These are phyloP conservation scores for Drosophila prostipennis DNA, from an alignment of 2,888 invertebrate genomes.

Conservation along the genomic window DNA sequence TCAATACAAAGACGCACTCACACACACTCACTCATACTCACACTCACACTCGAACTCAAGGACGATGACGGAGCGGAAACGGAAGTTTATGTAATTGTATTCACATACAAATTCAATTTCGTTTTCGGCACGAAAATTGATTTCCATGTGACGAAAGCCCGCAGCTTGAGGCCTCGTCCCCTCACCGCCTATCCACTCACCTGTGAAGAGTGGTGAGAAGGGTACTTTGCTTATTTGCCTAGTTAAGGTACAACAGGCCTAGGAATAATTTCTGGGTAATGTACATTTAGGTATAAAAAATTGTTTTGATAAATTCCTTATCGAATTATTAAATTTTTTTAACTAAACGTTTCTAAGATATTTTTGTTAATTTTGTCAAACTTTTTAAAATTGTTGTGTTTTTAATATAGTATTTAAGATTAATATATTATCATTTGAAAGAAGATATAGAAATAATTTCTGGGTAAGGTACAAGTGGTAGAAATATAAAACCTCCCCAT, in stretches of 20 bases:
- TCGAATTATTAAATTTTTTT: too few species aligned
- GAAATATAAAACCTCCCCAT: too few species aligned
- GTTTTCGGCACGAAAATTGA: constrained; percentile 72
- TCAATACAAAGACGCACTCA: constrained; percentile 71
- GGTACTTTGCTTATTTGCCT: not conserved
- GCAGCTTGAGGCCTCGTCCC: constrained; percentile 16
- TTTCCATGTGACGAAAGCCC: constrained; percentile 60
- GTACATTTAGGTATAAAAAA: too few species aligned
- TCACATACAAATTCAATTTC: constrained; percentile 78
- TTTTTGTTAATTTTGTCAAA: too few species aligned
- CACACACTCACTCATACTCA: constrained; percentile 1
- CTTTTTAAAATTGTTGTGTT: too few species aligned
- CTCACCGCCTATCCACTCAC: constrained; percentile 13
- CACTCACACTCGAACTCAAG: constrained; percentile 10
- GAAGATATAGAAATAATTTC: not conserved
- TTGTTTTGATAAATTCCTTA: too few species aligned
- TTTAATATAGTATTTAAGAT: too few species aligned
- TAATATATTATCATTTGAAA: too few species aligned
- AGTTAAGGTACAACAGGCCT: not conserved
- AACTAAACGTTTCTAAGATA: too few species aligned
- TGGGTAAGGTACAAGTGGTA: not conserved
- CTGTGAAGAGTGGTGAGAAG: constrained; percentile 3
- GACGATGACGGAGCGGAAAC: constrained; percentile 52
- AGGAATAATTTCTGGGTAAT: not conserved
- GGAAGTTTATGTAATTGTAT: constrained; percentile 80